phyloP scores from a whole-genome alignment of 2,888 invertebrate genomes.

The Pomacea canaliculata region DNA sequence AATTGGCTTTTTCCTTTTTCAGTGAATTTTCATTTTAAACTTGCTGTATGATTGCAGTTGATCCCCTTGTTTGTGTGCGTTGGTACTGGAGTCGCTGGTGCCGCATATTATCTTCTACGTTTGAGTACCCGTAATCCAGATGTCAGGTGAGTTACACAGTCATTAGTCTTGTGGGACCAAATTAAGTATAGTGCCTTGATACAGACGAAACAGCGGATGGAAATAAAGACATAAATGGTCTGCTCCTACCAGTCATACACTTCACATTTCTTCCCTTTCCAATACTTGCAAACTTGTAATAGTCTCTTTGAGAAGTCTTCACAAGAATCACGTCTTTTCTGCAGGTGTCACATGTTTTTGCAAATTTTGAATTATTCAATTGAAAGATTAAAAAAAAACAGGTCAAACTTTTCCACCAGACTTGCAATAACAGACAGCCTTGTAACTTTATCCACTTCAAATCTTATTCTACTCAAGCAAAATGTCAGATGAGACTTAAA shows the following conservation, averaged over 20 bases:
- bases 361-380: too few species aligned
- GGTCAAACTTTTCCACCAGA: too few species aligned
- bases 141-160: slow-evolving; percentile 71
- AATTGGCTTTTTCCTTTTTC: too few species aligned
- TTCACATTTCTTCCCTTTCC: neutral
- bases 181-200: too few species aligned
- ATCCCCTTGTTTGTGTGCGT: slow-evolving; percentile 85
- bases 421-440: too few species aligned
- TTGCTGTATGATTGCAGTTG: slow-evolving; percentile 74
- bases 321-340: neutral
- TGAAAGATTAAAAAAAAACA: too few species aligned
- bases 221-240: neutral
- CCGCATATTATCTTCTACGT: slow-evolving; percentile 78
- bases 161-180: too few species aligned
- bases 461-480: too few species aligned
- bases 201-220: neutral
- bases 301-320: neutral
- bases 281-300: neutral
- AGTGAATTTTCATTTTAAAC: too few species aligned
- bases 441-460: too few species aligned
- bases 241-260: neutral
- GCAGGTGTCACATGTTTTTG: too few species aligned
- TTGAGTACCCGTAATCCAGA: slow-evolving; percentile 85
- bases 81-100: slow-evolving; percentile 78
- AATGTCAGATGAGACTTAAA: too few species aligned